phyloP scores from a whole-genome alignment of 2,888 invertebrate genomes.

The Copidosoma aretas region DNA sequence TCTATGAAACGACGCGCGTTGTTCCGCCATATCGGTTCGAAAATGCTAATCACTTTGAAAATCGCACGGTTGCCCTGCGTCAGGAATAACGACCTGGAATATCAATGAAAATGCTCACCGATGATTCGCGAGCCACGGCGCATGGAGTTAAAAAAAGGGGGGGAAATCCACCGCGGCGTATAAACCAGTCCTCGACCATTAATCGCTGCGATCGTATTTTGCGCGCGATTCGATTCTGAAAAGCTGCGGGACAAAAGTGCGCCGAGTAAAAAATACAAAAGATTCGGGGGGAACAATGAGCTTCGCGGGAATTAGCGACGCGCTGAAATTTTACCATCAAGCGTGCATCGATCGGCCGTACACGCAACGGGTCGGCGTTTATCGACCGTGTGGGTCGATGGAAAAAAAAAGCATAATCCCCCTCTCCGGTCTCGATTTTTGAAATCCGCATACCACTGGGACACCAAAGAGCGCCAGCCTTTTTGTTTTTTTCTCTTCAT shows the following conservation, averaged over 20 bases:
- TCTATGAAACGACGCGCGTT: too few species aligned
- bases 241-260: neutral
- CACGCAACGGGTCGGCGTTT: too few species aligned
- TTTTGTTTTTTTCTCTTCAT: too few species aligned
- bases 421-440: neutral
- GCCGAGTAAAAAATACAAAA: neutral
- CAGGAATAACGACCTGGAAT: too few species aligned
- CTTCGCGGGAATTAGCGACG: slow-evolving; percentile 8
- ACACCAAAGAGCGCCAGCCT: neutral
- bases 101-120: neutral
- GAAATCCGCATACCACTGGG: neutral
- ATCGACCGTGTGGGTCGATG: too few species aligned
- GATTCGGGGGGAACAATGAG: neutral
- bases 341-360: neutral
- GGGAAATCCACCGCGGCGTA: too few species aligned
- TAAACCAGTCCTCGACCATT: neutral
- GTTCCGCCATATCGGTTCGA: too few species aligned
- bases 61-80: too few species aligned
- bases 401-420: too few species aligned
- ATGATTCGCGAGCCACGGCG: neutral
- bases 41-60: too few species aligned
- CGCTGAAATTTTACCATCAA: slow-evolving; percentile 24
- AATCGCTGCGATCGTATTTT: neutral
- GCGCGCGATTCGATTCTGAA: neutral
- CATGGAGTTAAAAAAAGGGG: too few species aligned